A percentile compares a stretch with the other conserved stretches of the same genome.
These are phyloP conservation scores for Edolisoma coerulescens DNA, from an alignment of 2,113 vertebrate species.

Conservation along the genomic window DNA sequence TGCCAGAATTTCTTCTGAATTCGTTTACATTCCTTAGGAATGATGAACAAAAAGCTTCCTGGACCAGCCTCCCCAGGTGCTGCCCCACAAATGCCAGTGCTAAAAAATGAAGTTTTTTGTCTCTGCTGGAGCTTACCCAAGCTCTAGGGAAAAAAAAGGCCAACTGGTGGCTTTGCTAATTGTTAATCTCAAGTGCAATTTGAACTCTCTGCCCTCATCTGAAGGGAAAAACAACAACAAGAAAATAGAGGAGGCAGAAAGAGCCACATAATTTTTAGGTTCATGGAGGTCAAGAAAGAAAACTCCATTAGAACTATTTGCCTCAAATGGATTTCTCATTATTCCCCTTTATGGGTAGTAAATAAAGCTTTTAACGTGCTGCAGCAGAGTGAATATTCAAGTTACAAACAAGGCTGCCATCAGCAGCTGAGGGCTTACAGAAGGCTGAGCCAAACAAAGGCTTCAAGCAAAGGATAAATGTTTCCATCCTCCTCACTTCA, in stretches of 20 bases:
- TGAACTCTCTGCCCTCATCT: background rate
- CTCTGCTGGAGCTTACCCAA: background rate
- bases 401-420: background rate
- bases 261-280: background rate
- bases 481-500: background rate
- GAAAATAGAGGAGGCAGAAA: background rate
- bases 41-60: background rate
- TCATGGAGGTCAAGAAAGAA: background rate
- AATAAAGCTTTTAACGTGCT: conserved; percentile 4
- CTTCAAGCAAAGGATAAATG: background rate
- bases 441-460: background rate
- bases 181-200: background rate
- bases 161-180: background rate
- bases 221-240: background rate
- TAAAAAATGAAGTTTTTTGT: background rate
- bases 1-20: background rate
- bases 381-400: background rate
- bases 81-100: background rate
- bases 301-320: conserved; percentile 7
- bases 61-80: background rate
- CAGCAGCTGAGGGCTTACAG: background rate
- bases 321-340: conserved; percentile 57
- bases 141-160: background rate
- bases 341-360: background rate
- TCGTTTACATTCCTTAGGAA: background rate